Conservation (phyloP, 1,140 invertebrate species). For the Lycorma delicatula region DNA sequence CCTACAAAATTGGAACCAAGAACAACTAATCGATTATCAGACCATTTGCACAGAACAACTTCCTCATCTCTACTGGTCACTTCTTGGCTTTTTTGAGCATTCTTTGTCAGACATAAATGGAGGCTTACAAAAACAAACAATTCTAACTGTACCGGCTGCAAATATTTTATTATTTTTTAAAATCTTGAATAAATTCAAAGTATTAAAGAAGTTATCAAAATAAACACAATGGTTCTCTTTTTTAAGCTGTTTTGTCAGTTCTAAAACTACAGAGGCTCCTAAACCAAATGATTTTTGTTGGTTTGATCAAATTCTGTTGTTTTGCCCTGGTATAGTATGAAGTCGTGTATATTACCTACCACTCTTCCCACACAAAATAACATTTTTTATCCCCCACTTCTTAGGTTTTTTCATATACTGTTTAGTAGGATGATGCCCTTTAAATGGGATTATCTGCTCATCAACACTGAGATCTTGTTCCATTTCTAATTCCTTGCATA, state of each 20-base stretch:
- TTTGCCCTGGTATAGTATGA: constrained; percentile 29
- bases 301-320: constrained; percentile 26
- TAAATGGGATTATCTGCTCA: constrained; percentile 17
- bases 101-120: background rate
- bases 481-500: constrained; percentile 3
- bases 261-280: constrained; percentile 23
- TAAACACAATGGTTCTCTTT: background rate
- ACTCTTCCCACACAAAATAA: constrained; percentile 17
- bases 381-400: constrained; percentile 17
- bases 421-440: constrained; percentile 1
- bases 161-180: background rate
- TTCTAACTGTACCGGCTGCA: background rate
- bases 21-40: background rate
- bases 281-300: constrained; percentile 23
- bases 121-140: background rate
- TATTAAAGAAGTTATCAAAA: background rate
- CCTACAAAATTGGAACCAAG: background rate
- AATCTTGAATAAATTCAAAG: background rate
- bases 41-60: background rate
- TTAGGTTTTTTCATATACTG: constrained; percentile 13
- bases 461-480: constrained; percentile 12
- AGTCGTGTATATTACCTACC: constrained; percentile 15
- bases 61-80: background rate
- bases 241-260: constrained; percentile 4
- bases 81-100: background rate